Conservation (phyloP, 2,113 vertebrate genomes). For the Cisticola juncidis region DNA sequence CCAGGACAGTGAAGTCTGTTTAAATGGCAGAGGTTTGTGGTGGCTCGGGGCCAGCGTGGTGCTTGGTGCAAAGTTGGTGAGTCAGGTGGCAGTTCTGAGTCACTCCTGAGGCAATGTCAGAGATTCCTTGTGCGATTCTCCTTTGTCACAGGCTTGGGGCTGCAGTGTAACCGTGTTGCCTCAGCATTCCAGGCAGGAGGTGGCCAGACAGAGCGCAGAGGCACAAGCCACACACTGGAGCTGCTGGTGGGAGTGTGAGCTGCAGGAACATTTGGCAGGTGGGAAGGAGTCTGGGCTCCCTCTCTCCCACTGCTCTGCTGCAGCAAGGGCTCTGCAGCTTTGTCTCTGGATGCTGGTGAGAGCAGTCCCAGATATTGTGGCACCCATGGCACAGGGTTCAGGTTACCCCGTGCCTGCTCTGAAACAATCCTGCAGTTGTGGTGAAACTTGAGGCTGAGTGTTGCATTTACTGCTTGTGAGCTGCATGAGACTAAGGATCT, state of each 20-base stretch:
- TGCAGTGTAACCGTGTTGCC: background rate
- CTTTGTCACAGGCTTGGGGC: background rate
- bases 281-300: background rate
- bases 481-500: background rate
- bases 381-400: background rate
- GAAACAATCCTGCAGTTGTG: background rate
- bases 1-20: background rate
- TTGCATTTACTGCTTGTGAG: background rate
- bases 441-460: background rate
- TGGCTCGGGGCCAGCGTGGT: background rate
- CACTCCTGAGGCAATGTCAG: background rate
- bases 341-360: background rate
- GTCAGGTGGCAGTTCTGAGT: slow-evolving; percentile 31
- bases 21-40: background rate
- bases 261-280: background rate
- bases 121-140: background rate
- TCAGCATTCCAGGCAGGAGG: background rate
- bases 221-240: fast-evolving
- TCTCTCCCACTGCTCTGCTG: background rate
- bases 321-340: background rate
- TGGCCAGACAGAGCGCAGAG: background rate
- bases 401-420: background rate
- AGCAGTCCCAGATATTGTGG: background rate
- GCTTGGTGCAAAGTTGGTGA: background rate
- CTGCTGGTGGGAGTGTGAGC: background rate